Base-by-base conservation (phyloP, 2,113 vertebrate species). In the Parotia lawesii region DNA sequence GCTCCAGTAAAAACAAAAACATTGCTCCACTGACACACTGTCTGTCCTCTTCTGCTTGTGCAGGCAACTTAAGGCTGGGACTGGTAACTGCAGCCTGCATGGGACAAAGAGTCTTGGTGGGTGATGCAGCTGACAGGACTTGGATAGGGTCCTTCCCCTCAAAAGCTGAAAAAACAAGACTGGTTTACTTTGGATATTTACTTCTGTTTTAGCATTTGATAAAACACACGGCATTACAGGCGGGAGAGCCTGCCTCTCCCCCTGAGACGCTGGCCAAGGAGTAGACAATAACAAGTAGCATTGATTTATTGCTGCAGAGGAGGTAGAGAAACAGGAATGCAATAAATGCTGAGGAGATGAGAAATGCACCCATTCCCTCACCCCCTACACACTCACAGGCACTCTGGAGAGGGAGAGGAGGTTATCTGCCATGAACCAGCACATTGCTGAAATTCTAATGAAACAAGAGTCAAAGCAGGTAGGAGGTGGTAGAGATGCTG, bases 401-500 rank as follows among this genome's bases (percentile, higher is more conserved):
- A 1, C 81, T 84, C 51, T 35, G 5, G 65, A 93, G 48, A 95
- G 71, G 64, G 69, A 96, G 88, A 70, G 35, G 65, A 92, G 88
- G 79, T 85, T 81, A 80, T 94, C 90, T 89, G 54, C 85, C 87
- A 86, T 77, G 88, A 87, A 89, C 60, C 37, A 95, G 89, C 92
- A 86, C n/a, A 78, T 91, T 93, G 75, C 87, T 85, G 90, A 90
- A 80, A 96, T 96, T 96, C 91, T 96, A 95, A 94, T 75, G 87
- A 93, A 95, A 86, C 50, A 82, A 90, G 69, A 98, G 90, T 85
- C 93, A 94, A 75, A 71, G 79, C 73, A 90, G 92, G 95, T 95
- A 93, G 97, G 96, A 92, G 94, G 96, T 95, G 85, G 90, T 15
- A 29, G 94, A 97, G 98, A 95, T 90, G 94, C 94, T 86, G 93